Conservation (phyloP, 1,140 invertebrate genomes). For the Bombus soroeensis region DNA sequence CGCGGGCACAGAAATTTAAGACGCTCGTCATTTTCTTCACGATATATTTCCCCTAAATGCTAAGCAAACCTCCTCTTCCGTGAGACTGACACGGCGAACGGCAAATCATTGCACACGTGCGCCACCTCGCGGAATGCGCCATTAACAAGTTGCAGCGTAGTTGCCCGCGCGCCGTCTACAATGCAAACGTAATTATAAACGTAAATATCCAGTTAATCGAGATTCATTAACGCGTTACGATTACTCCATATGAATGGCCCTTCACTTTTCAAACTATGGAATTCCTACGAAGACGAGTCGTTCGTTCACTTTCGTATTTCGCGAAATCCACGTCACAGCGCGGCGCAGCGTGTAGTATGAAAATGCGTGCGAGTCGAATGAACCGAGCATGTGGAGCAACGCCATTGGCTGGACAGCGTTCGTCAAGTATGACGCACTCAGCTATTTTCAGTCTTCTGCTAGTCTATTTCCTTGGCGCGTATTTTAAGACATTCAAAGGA, state of each 20-base stretch:
- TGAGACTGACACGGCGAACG: constrained; percentile 69
- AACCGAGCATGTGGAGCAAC: constrained; percentile 80
- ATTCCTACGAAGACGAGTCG: too few relatives aligned
- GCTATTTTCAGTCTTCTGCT: constrained; percentile 80
- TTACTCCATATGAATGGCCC: background rate
- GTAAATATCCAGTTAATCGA: background rate
- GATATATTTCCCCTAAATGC: constrained; percentile 76
- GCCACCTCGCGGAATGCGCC: constrained; percentile 61
- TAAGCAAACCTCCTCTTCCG: constrained; percentile 77
- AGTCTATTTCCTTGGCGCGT: constrained; percentile 82
- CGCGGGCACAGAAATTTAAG: constrained; percentile 84
- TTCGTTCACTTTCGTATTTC: background rate
- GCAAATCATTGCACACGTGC: constrained; percentile 67
- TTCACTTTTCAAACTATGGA: background rate
- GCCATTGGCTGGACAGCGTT: constrained; percentile 74
- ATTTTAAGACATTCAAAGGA: constrained; percentile 81
- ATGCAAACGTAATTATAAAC: background rate
- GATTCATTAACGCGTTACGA: background rate
- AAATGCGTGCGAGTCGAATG: constrained; percentile 36
- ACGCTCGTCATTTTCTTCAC: constrained; percentile 84
- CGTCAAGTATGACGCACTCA: constrained; percentile 71
- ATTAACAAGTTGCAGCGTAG: constrained; percentile 22
- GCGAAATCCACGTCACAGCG: background rate
- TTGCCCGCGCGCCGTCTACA: constrained; percentile 10
- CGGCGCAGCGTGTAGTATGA: constrained; percentile 13